These are phyloP conservation scores for Octomys mimax DNA, from an alignment of 2,797 vertebrate genomes.

Conservation along the genomic window DNA sequence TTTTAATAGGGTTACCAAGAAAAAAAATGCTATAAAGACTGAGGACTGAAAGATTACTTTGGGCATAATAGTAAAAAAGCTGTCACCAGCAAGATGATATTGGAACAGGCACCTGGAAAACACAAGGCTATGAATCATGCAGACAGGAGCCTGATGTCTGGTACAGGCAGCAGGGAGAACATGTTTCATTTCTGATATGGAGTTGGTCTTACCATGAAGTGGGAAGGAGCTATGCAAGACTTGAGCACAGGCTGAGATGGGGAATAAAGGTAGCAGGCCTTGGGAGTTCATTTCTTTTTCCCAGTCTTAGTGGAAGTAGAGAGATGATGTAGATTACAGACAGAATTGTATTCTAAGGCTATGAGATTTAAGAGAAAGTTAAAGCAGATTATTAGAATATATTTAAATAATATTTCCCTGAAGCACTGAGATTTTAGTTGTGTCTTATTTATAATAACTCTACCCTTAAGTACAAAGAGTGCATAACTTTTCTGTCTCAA, in stretches of 20 bases:
- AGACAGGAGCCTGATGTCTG: neutral
- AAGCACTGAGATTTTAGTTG: neutral
- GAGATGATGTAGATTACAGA: neutral
- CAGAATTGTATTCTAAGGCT: neutral
- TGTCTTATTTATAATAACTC: neutral
- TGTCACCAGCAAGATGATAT: neutral
- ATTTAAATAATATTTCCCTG: neutral
- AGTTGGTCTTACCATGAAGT: neutral
- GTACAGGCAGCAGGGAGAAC: neutral
- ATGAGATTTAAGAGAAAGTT: neutral
- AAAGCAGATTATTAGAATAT: neutral
- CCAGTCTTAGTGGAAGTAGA: neutral
- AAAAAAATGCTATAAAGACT: neutral
- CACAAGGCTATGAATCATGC: neutral
- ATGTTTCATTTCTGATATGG: neutral
- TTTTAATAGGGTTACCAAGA: neutral
- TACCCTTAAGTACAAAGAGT: neutral
- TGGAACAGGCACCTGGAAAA: neutral
- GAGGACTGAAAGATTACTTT: slow-evolving; percentile 27
- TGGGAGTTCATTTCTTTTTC: neutral
- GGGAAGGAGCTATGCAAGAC: neutral
- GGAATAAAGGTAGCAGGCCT: neutral
- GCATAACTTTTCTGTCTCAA: neutral
- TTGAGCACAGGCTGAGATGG: too few relatives aligned
- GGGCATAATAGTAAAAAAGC: neutral